A percentile compares a stretch with the other conserved stretches of the same genome.
These are phyloP conservation scores for Toxonevra muliebris DNA, from an alignment of 2,888 invertebrate genomes.

Conservation along the genomic window DNA sequence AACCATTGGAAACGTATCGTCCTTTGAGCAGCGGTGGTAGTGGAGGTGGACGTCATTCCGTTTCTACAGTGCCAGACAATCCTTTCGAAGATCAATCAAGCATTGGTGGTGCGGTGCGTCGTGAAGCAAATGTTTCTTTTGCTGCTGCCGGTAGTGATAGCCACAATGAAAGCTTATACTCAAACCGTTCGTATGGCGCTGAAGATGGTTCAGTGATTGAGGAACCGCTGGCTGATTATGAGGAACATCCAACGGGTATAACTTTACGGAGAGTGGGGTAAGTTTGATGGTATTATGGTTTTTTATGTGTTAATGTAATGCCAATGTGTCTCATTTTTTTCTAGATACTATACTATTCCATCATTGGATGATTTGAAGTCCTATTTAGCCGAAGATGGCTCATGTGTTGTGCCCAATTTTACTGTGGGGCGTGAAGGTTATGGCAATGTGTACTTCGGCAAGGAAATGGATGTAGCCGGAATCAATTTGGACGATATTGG, in stretches of 20 bases:
- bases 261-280: constrained; percentile 76
- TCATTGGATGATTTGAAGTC: constrained; percentile 80
- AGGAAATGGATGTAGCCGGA: constrained; percentile 83
- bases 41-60: constrained; percentile 45
- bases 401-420: constrained; percentile 85
- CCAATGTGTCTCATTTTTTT: constrained; percentile 8
- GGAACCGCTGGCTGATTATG: constrained; percentile 41
- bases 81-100: constrained; percentile 52
- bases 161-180: constrained; percentile 51
- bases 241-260: constrained; percentile 78
- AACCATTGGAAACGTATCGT: constrained; percentile 55
- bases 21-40: constrained; percentile 3
- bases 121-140: constrained; percentile 2
- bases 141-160: constrained; percentile 10
- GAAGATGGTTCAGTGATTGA: constrained; percentile 51
- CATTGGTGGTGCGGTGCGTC: constrained; percentile 12
- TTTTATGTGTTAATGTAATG: constrained; percentile 1
- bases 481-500: constrained; percentile 87
- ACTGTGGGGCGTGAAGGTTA: constrained; percentile 90
- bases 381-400: constrained; percentile 76
- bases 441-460: constrained; percentile 88
- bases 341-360: constrained; percentile 87
- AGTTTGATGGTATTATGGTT: constrained; percentile 14
- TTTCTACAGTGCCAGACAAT: constrained; percentile 56
- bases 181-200: constrained; percentile 49